Evolutionary conservation across 1,140 invertebrate genomes (phyloP).

Genomic region (Drosophila quadrilineata): DNA sequence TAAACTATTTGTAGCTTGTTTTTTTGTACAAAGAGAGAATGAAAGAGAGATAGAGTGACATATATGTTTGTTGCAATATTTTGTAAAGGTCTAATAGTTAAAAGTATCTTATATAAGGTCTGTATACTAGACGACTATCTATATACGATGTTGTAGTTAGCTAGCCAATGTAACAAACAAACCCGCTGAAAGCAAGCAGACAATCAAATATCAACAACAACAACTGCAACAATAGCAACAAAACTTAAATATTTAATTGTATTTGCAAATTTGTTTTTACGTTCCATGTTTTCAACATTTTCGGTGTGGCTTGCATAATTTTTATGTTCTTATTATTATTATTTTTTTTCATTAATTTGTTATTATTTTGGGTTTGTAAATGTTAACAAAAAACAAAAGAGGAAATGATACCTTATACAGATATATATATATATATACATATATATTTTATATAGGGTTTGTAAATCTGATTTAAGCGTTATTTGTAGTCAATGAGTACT

Average conservation of each 20-base stretch:
- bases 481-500: slow-evolving; percentile 48
- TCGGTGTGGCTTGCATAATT: slow-evolving; percentile 53
- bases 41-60: slow-evolving; percentile 1
- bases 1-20: slow-evolving; percentile 73
- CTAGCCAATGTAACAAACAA: slow-evolving; percentile 56
- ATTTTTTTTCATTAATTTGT: slow-evolving; percentile 31
- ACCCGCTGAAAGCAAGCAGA: slow-evolving; percentile 53
- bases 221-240: slow-evolving; percentile 15
- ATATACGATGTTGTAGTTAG: slow-evolving; percentile 65
- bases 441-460: too few species aligned
- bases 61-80: slow-evolving; percentile 66
- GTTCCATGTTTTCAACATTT: slow-evolving; percentile 2
- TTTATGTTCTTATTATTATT: slow-evolving; percentile 30
- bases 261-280: slow-evolving; percentile 10
- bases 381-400: slow-evolving; percentile 31
- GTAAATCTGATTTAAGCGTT: slow-evolving; percentile 46
- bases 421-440: too few species aligned
- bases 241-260: slow-evolving; percentile 21
- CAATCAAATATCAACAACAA: slow-evolving; percentile 55
- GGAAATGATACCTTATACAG: too few species aligned
- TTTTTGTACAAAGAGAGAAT: slow-evolving; percentile 43
- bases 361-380: slow-evolving; percentile 51
- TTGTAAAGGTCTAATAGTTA: slow-evolving; percentile 72
- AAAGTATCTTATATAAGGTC: slow-evolving; percentile 50
- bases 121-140: slow-evolving; percentile 30